A percentile compares a stretch with the other conserved stretches of the same genome.
Conservation (phyloP, 2,113 vertebrate genomes). For the Dissostichus mawsoni region DNA sequence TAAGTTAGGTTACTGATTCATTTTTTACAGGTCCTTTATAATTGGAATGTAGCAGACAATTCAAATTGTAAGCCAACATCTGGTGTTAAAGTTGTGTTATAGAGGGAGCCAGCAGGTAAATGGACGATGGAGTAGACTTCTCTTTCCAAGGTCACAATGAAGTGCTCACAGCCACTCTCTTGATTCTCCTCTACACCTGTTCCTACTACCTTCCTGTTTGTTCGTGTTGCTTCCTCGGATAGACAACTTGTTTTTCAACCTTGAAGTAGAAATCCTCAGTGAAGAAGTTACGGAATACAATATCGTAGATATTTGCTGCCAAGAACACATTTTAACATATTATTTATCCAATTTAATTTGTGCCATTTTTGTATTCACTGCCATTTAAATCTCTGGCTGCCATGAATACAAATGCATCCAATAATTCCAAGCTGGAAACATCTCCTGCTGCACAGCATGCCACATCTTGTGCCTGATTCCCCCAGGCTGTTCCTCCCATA, state of each 20-base stretch:
- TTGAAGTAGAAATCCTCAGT: conserved; percentile 25
- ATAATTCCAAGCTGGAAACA: conserved; percentile 24
- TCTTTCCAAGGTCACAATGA: neutral
- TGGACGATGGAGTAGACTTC: too few species aligned
- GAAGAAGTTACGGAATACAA: conserved; percentile 40
- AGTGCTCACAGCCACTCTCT: neutral
- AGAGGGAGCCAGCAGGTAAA: neutral
- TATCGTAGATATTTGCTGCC: conserved; percentile 31
- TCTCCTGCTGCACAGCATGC: neutral
- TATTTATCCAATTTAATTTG: conserved; percentile 39
- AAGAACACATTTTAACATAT: conserved; percentile 36
- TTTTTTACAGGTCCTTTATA: too few species aligned
- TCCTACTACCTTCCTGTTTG: neutral
- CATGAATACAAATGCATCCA: conserved; percentile 31
- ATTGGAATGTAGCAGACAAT: too few species aligned
- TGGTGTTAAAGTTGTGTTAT: neutral
- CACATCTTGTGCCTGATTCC: conserved; percentile 9
- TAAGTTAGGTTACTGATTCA: too few species aligned
- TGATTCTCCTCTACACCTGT: neutral
- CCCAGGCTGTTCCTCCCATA: neutral
- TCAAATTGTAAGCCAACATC: neutral
- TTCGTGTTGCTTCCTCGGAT: neutral
- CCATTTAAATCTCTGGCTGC: conserved; percentile 22
- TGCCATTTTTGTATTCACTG: conserved; percentile 28
- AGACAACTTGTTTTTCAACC: conserved; percentile 32